Evolutionary conservation across 1,140 invertebrate species (phyloP).

Genomic region (Micrasema minimum): DNA sequence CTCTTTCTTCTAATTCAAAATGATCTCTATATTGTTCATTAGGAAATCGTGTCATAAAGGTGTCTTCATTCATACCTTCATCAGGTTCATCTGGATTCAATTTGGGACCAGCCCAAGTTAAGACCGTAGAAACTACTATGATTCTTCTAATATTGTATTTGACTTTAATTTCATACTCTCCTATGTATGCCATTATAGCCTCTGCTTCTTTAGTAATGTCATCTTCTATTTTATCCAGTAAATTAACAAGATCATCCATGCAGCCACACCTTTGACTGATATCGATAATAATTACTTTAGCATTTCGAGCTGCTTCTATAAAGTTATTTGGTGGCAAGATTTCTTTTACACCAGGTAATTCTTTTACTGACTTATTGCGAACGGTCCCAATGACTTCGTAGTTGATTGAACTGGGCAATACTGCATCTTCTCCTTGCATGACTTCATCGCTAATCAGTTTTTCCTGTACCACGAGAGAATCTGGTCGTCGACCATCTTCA

Average conservation of each 20-base stretch:
- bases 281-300: slow-evolving; percentile 11
- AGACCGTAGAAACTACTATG: slow-evolving; percentile 18
- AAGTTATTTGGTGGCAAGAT: not conserved
- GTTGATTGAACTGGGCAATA: not conserved
- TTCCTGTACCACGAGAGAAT: not conserved
- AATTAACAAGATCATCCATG: not conserved
- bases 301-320: not conserved
- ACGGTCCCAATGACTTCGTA: slow-evolving; percentile 23
- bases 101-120: slow-evolving; percentile 15
- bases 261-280: slow-evolving; percentile 1
- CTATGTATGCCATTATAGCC: not conserved
- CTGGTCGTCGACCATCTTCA: too few relatives aligned
- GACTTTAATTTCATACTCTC: not conserved
- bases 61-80: slow-evolving; percentile 15
- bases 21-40: not conserved
- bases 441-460: not conserved
- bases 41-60: not conserved
- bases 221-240: not conserved
- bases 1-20: slow-evolving; percentile 16
- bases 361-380: not conserved
- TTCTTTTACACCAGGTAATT: slow-evolving; percentile 3
- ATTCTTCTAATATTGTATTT: not conserved
- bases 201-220: not conserved
- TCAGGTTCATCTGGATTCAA: not conserved
- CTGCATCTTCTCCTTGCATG: not conserved